phyloP scores from a whole-genome alignment of 2,797 vertebrate genomes.

The Staurois parvus region DNA sequence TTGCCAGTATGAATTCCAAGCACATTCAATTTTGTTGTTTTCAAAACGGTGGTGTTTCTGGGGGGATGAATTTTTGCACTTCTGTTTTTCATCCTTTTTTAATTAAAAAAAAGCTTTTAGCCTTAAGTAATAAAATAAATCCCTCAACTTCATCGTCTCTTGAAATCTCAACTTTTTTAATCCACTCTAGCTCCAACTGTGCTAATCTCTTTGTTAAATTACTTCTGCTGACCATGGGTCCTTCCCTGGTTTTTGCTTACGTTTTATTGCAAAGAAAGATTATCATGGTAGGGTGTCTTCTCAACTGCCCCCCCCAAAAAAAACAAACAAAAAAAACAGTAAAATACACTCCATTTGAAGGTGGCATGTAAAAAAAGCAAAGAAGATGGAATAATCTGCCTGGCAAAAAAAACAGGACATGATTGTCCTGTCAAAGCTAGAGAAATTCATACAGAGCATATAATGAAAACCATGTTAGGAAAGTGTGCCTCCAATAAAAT shows the following conservation, averaged over 20 bases:
- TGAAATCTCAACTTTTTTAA: slow-evolving; percentile 35
- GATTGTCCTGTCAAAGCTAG: too few relatives aligned
- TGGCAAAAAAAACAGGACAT: too few relatives aligned
- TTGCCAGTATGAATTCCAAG: background rate
- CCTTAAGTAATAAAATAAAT: slow-evolving; percentile 30
- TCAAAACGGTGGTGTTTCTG: background rate
- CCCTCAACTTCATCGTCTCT: slow-evolving; percentile 20
- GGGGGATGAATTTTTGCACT: background rate
- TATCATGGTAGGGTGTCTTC: slow-evolving; percentile 19
- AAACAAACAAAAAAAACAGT: too few relatives aligned
- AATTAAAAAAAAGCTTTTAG: slow-evolving; percentile 21
- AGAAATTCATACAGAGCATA: too few relatives aligned
- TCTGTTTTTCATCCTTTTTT: slow-evolving; percentile 7
- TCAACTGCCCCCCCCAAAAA: background rate
- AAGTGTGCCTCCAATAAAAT: too few relatives aligned
- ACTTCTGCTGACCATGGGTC: slow-evolving; percentile 16
- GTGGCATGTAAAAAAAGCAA: too few relatives aligned
- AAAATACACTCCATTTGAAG: background rate
- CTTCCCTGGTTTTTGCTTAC: background rate
- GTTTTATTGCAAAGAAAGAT: slow-evolving; percentile 7
- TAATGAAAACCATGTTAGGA: too few relatives aligned
- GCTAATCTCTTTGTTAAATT: slow-evolving; percentile 49
- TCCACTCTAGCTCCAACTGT: slow-evolving; percentile 23
- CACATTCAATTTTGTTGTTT: background rate
- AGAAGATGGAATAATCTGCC: too few relatives aligned